phyloP scores from a whole-genome alignment of 2,113 vertebrate genomes.

The Tyrannus savana region DNA sequence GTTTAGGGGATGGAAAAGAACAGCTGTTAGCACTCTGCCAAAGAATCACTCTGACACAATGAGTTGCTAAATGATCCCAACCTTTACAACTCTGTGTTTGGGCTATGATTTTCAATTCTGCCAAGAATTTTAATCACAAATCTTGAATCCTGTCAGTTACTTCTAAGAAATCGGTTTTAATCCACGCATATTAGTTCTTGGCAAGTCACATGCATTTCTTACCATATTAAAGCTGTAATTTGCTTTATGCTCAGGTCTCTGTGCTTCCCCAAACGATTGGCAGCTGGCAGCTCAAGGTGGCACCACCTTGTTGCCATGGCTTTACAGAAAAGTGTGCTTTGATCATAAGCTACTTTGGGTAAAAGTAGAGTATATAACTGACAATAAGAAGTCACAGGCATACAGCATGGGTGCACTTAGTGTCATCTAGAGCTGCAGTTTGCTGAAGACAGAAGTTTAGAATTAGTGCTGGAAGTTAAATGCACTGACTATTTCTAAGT shows the following conservation, averaged over 20 bases:
- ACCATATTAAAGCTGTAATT: neutral
- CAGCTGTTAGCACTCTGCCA: neutral
- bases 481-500: slow-evolving; percentile 45
- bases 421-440: neutral
- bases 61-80: neutral
- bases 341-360: neutral
- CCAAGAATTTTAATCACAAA: neutral
- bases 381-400: neutral
- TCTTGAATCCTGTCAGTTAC: neutral
- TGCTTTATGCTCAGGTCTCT: neutral
- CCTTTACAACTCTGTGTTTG: neutral
- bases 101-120: neutral
- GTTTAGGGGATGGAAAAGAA: neutral
- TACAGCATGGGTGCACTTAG: neutral
- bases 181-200: neutral
- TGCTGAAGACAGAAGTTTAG: slow-evolving; percentile 54
- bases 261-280: neutral
- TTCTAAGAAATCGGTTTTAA: neutral
- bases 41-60: neutral
- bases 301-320: neutral
- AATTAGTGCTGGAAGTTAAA: slow-evolving; percentile 37
- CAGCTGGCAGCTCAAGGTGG: neutral
- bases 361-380: neutral
- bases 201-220: neutral
- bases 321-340: neutral